These are phyloP conservation scores for Plemyria rubiginata DNA, from an alignment of 2,888 invertebrate species.

Conservation along the genomic window DNA sequence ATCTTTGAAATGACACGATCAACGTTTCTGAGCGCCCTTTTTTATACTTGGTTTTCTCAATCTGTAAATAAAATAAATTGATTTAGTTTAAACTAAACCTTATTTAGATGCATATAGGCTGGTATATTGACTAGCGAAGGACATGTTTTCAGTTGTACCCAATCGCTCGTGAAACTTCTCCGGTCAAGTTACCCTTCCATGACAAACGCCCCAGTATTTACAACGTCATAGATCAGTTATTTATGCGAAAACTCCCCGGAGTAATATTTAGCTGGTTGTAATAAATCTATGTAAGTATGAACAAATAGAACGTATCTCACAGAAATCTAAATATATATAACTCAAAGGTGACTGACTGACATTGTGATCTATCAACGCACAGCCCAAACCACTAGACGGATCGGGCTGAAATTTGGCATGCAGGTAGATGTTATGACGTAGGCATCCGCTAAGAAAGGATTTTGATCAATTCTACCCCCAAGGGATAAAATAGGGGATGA, in stretches of 20 bases:
- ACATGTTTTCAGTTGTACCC: conserved; percentile 23
- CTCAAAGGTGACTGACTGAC: too few species aligned
- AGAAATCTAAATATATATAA: too few species aligned
- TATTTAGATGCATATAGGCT: conserved; percentile 1
- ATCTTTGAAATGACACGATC: too few species aligned
- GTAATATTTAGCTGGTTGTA: conserved; percentile 1
- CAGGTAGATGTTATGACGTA: too few species aligned
- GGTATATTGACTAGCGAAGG: conserved; percentile 13
- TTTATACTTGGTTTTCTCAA: background rate
- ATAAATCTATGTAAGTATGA: background rate
- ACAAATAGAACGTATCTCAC: background rate
- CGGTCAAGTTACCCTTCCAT: conserved; percentile 35
- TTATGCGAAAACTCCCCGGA: conserved; percentile 26
- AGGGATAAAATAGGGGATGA: too few species aligned
- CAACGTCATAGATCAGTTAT: conserved; percentile 35
- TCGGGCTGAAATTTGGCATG: too few species aligned
- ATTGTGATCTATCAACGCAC: too few species aligned
- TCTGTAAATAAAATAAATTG: background rate
- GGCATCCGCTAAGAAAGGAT: too few species aligned
- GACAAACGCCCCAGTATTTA: conserved; percentile 33
- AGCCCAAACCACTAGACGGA: too few species aligned
- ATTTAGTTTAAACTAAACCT: background rate
- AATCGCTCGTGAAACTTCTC: conserved; percentile 29
- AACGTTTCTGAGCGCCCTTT: too few species aligned
- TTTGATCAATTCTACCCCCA: too few species aligned